Conservation (phyloP, 2,113 vertebrate genomes). For the Chaetops frenatus region DNA sequence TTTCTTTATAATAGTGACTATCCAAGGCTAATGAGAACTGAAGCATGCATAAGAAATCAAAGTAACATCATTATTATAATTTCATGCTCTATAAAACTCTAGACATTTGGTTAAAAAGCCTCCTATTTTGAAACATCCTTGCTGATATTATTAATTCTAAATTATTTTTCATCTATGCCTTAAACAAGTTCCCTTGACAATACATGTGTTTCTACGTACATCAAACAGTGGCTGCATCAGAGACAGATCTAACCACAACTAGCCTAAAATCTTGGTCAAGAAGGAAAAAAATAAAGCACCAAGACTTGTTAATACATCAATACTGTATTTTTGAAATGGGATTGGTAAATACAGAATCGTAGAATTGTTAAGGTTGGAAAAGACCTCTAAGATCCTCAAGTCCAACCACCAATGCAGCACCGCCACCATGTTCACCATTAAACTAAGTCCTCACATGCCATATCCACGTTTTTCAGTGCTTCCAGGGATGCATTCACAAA, state of each 20-base stretch:
- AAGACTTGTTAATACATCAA: background rate
- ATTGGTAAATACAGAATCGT: background rate
- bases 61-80: background rate
- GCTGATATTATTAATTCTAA: background rate
- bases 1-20: background rate
- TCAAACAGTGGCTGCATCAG: background rate
- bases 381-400: background rate
- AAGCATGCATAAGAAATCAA: background rate
- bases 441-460: background rate
- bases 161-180: background rate
- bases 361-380: background rate
- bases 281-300: background rate
- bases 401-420: background rate
- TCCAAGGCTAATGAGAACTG: background rate
- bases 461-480: background rate
- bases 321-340: background rate
- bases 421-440: background rate
- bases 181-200: background rate
- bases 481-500: background rate
- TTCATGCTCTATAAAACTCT: slow-evolving; percentile 3
- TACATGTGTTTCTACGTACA: background rate
- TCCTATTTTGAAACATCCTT: background rate
- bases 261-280: background rate
- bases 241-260: background rate
- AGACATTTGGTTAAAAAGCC: background rate